These are phyloP conservation scores for Tachypleus tridentatus DNA, from an alignment of 1,140 invertebrate genomes.

Conservation along the genomic window DNA sequence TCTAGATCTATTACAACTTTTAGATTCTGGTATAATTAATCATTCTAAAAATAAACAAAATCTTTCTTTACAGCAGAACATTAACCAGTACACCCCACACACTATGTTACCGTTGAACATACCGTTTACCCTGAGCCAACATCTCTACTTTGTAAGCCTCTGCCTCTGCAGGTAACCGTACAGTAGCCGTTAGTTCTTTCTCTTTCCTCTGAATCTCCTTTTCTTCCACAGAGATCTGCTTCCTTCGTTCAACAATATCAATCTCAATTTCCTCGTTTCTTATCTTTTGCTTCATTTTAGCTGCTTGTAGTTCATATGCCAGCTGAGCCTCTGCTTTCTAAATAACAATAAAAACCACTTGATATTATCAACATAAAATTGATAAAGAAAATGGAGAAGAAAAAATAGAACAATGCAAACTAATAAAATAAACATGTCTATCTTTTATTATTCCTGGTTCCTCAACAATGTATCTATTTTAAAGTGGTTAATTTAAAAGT, in stretches of 20 bases:
- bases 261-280: conserved; percentile 39
- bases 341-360: background rate
- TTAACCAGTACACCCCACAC: too few species aligned
- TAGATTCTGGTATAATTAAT: too few species aligned
- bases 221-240: conserved; percentile 41
- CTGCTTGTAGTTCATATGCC: conserved; percentile 38
- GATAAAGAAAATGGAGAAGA: background rate
- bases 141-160: conserved; percentile 37
- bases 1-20: too few species aligned
- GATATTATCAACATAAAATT: too few species aligned
- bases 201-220: conserved; percentile 40
- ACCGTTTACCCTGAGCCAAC: conserved; percentile 37
- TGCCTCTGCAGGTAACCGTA: conserved; percentile 38
- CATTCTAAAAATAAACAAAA: too few species aligned
- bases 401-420: too few species aligned
- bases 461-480: too few species aligned
- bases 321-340: conserved; percentile 39
- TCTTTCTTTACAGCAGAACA: too few species aligned
- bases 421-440: too few species aligned
- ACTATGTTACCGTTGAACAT: background rate
- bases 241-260: conserved; percentile 41
- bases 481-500: too few species aligned
- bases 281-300: conserved; percentile 38
- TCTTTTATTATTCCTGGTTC: too few species aligned
- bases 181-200: conserved; percentile 36